Conservation (phyloP, 2,888 invertebrate genomes). For the Schrankia costaestrigalis region DNA sequence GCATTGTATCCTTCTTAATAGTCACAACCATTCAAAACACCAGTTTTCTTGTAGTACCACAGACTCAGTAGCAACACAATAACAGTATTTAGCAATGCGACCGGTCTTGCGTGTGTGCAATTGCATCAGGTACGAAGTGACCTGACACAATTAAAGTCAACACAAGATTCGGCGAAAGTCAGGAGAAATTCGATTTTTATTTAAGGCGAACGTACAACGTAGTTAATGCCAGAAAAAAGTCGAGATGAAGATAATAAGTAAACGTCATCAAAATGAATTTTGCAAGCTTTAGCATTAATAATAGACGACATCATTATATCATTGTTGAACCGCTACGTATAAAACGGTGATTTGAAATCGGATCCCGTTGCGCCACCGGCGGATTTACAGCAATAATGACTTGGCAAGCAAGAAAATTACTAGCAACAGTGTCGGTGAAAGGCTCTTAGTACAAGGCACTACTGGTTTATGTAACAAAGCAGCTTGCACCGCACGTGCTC, state of each 20-base stretch:
- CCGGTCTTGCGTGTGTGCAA: conserved; percentile 37
- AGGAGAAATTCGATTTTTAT: conserved; percentile 61
- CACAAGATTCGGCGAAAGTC: conserved; percentile 50
- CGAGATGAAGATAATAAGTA: too few relatives aligned
- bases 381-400: conserved; percentile 52
- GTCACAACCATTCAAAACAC: too few relatives aligned
- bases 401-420: conserved; percentile 56
- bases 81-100: conserved; percentile 36
- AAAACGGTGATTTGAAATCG: conserved; percentile 31
- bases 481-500: conserved; percentile 45
- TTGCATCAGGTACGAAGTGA: conserved; percentile 39
- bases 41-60: conserved; percentile 32
- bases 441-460: conserved; percentile 44
- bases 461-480: conserved; percentile 57
- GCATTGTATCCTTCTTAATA: too few relatives aligned
- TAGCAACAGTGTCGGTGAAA: conserved; percentile 59
- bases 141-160: conserved; percentile 46
- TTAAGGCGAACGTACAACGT: too few relatives aligned
- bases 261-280: too few relatives aligned
- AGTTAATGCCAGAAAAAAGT: too few relatives aligned
- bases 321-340: conserved; percentile 23
- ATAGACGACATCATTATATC: conserved; percentile 19
- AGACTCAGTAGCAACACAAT: conserved; percentile 28
- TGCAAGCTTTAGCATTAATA: too few relatives aligned
- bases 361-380: conserved; percentile 43